Evolutionary conservation across 2,888 invertebrate genomes (phyloP), one percentile per base, ranked within the genome.

Genomic region (Caenorhabditis afra): DNA sequence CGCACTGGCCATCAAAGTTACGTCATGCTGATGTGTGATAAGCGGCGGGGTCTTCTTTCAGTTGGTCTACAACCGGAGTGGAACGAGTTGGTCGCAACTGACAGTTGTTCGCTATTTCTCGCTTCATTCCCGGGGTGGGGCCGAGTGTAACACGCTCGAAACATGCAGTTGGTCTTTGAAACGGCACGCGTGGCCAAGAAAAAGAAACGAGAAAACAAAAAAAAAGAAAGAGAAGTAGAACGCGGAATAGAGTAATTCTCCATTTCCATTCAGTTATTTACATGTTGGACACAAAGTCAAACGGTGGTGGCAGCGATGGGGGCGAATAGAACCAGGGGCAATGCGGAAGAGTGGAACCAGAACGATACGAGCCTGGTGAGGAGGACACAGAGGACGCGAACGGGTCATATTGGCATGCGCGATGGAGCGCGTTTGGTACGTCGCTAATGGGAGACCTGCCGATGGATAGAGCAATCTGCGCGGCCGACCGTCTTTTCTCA

Each of bases 131-230:
- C 4, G 29, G 29, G 29, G 29, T 29, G 22, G 23, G 22, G 14
- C 39, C 12, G 16, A 47, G 70, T 71, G 71, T 71, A 71, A 71
- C 18, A 29, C 4, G 18, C 11, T 20, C 20, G 62, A 71, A 62
- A 62, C 71, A 71, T 62, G 41, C 55, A 47, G 16, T 71, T 57
- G 71, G 71, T 62, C 71, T 71, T 71, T 62, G 71, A 70, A 35
- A 61, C 52, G 52, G 47, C 55, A 70, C 61, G 61, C 44, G 62
- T 50, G 22, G 23, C 1, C n/a, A 11, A 45, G 18, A 45, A 37
- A 44, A 61, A 59, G 20, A 55, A 70, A 55, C 22, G 47, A n/a
- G n/a, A n/a, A n/a, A n/a, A n/a, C n/a, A n/a, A n/a, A 23, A 52
- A 39, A 66, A 67, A 11, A 50, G 35, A 47, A 47, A 22, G 39